phyloP scores from a whole-genome alignment of 2,888 invertebrate species.

The Ferdinandea cuprea region DNA sequence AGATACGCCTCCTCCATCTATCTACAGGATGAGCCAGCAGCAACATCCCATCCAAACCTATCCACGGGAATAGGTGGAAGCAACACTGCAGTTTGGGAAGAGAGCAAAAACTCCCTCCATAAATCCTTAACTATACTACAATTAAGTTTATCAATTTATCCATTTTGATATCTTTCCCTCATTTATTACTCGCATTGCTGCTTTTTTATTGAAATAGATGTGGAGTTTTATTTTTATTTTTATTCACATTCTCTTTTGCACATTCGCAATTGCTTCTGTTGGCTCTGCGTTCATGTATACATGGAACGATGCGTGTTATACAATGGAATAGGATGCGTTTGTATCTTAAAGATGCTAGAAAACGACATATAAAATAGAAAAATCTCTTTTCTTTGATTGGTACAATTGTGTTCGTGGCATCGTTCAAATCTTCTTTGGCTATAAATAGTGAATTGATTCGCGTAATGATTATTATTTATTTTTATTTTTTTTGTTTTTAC shows the following conservation, averaged over 20 bases:
- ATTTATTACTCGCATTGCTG: slow-evolving; percentile 68
- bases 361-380: not conserved
- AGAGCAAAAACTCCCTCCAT: slow-evolving; percentile 67
- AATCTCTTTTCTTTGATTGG: slow-evolving; percentile 61
- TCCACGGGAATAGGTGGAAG: not conserved
- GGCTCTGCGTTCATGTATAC: slow-evolving; percentile 24
- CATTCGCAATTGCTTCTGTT: slow-evolving; percentile 50
- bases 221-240: slow-evolving; percentile 50
- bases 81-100: not conserved
- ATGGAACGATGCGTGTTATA: slow-evolving; percentile 43
- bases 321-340: slow-evolving; percentile 13
- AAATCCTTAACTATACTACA: slow-evolving; percentile 74
- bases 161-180: slow-evolving; percentile 74
- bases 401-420: slow-evolving; percentile 67
- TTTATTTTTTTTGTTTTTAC: slow-evolving; percentile 22
- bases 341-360: slow-evolving; percentile 23
- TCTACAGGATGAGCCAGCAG: slow-evolving; percentile 10
- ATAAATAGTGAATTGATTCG: slow-evolving; percentile 60
- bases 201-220: slow-evolving; percentile 66
- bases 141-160: slow-evolving; percentile 75
- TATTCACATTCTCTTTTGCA: slow-evolving; percentile 15
- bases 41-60: not conserved
- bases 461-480: slow-evolving; percentile 50
- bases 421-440: slow-evolving; percentile 70
- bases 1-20: slow-evolving; percentile 61